phyloP scores from a whole-genome alignment of 2,113 vertebrate genomes.

The Hemibagrus wyckioides region DNA sequence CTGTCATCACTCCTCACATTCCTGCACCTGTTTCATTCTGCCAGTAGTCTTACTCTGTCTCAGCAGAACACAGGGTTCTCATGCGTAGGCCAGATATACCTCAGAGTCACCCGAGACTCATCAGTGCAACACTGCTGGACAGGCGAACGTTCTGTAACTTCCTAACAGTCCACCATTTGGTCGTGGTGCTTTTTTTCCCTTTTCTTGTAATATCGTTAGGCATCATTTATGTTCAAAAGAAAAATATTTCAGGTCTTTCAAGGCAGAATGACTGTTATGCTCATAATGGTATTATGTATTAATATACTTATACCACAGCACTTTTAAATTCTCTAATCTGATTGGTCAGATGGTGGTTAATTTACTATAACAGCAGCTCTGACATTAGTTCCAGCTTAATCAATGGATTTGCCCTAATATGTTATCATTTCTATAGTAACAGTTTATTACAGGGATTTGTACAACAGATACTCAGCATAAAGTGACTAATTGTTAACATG shows the following conservation, averaged over 20 bases:
- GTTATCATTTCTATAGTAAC: not conserved
- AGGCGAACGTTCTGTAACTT: constrained; percentile 37
- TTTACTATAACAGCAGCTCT: not conserved
- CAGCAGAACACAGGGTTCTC: constrained; percentile 60
- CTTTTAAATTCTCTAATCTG: not conserved
- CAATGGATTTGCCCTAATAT: not conserved
- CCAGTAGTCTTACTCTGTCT: constrained; percentile 63
- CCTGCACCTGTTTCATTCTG: constrained; percentile 55
- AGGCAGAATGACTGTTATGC: constrained; percentile 25
- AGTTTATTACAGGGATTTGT: too few relatives aligned
- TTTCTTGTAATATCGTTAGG: not conserved
- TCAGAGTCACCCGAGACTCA: constrained; percentile 69
- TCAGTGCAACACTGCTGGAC: constrained; percentile 58
- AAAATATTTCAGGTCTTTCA: not conserved
- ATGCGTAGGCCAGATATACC: constrained; percentile 69
- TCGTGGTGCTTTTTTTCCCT: not conserved
- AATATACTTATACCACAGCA: constrained; percentile 5
- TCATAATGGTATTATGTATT: constrained; percentile 21
- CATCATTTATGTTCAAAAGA: not conserved
- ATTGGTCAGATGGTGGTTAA: not conserved
- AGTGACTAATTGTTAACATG: not conserved
- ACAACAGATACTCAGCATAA: not conserved
- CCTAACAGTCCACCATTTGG: not conserved
- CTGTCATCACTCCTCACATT: constrained; percentile 44
- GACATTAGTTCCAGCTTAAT: not conserved